Evolutionary conservation across 2,888 invertebrate genomes (phyloP).

Genomic region (Drosophila kuntzei): DNA sequence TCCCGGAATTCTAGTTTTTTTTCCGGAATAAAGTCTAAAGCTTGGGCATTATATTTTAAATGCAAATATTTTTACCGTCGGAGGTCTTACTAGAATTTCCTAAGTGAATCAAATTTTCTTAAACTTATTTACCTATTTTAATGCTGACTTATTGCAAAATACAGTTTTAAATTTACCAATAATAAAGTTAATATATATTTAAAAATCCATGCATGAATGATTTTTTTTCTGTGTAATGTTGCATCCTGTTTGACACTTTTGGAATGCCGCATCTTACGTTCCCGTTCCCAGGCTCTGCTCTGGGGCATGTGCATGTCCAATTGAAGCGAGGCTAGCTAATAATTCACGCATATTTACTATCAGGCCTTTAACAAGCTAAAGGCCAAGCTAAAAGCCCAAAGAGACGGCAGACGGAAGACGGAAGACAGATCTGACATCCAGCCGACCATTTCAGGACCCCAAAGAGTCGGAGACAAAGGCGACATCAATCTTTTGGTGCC

Average conservation of each 20-base stretch:
- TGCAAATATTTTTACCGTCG: no score
- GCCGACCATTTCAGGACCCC: conserved; percentile 27
- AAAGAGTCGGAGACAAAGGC: conserved; percentile 60
- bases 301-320: conserved; percentile 72
- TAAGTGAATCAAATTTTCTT: no score
- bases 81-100: no score
- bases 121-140: no score
- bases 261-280: conserved; percentile 48
- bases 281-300: conserved; percentile 70
- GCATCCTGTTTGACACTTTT: conserved; percentile 23
- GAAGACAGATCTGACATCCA: conserved; percentile 25
- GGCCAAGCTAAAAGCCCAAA: background rate
- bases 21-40: no score
- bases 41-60: no score
- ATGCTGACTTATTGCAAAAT: no score
- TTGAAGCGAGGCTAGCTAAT: conserved; percentile 66
- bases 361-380: conserved; percentile 69
- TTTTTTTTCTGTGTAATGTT: background rate
- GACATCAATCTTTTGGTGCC: conserved; percentile 72
- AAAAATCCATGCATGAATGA: no score
- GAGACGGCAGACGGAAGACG: background rate
- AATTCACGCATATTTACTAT: conserved; percentile 77
- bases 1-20: no score
- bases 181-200: no score
- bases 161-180: no score